phyloP scores from a whole-genome alignment of 2,888 invertebrate genomes.

The Thelaira solivaga region DNA sequence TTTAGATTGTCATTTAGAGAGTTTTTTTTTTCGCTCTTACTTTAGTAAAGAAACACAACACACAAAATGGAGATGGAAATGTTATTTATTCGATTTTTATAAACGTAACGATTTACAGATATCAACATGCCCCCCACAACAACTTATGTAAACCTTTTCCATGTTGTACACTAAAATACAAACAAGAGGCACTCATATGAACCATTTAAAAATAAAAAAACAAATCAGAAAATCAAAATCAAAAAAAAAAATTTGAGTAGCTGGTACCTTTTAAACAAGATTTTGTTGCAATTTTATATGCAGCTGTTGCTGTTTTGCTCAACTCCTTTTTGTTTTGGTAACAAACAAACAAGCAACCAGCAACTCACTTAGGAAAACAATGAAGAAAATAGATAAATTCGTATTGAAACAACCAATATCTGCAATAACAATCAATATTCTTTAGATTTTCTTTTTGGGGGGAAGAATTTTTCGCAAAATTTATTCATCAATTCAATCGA shows the following conservation, averaged over 20 bases:
- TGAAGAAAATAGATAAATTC: conserved; percentile 40
- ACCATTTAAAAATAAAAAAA: conserved; percentile 7
- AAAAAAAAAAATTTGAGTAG: no score
- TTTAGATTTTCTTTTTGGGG: neutral
- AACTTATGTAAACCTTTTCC: conserved; percentile 6
- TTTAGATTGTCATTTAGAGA: conserved; percentile 28
- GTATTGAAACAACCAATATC: conserved; percentile 18
- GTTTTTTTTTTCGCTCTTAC: neutral
- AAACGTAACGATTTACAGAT: neutral
- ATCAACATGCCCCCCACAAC: conserved; percentile 5
- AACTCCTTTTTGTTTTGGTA: neutral
- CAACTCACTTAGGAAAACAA: conserved; percentile 8
- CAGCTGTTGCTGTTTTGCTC: neutral
- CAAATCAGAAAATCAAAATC: no score
- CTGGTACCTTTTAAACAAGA: neutral
- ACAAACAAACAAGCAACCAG: neutral
- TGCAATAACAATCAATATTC: conserved; percentile 36
- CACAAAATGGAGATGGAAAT: neutral
- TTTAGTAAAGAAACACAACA: neutral
- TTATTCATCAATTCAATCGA: conserved; percentile 61
- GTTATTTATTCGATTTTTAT: conserved; percentile 22
- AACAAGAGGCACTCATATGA: neutral
- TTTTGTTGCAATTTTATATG: no score
- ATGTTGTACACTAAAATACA: neutral
- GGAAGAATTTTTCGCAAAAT: conserved; percentile 45